A percentile compares a stretch with the other conserved stretches of the same genome.
Conservation (phyloP, 2,113 vertebrate genomes). For the Pedetes capensis region DNA sequence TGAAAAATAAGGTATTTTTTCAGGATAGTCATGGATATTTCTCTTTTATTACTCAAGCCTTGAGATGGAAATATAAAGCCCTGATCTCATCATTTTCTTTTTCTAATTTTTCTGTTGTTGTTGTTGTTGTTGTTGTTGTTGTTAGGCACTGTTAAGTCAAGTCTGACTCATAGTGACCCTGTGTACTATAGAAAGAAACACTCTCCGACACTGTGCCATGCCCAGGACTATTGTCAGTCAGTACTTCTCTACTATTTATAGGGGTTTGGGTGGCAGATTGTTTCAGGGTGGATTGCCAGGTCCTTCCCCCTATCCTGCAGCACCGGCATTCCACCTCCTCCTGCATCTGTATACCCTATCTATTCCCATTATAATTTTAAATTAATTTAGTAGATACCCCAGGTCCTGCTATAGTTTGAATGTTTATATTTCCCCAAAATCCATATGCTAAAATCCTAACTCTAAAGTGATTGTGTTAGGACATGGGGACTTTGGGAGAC, state of each 20-base stretch:
- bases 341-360: neutral
- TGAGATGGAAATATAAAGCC: neutral
- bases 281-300: too few species aligned
- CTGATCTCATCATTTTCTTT: neutral
- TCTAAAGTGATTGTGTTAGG: neutral
- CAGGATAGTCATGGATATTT: neutral
- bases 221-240: too few species aligned
- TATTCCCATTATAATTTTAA: neutral
- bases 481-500: neutral
- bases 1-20: neutral
- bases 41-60: neutral
- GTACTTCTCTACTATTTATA: too few species aligned
- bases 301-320: too few species aligned
- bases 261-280: too few species aligned
- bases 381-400: neutral
- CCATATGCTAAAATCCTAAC: neutral
- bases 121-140: too few species aligned
- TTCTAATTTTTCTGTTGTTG: neutral
- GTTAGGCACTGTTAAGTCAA: too few species aligned
- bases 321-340: too few species aligned
- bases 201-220: too few species aligned
- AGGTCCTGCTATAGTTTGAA: neutral
- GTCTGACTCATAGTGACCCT: too few species aligned
- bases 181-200: too few species aligned
- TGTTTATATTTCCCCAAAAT: neutral